phyloP scores from a whole-genome alignment of 1,140 invertebrate genomes.

The Macrobrachium rosenbergii region DNA sequence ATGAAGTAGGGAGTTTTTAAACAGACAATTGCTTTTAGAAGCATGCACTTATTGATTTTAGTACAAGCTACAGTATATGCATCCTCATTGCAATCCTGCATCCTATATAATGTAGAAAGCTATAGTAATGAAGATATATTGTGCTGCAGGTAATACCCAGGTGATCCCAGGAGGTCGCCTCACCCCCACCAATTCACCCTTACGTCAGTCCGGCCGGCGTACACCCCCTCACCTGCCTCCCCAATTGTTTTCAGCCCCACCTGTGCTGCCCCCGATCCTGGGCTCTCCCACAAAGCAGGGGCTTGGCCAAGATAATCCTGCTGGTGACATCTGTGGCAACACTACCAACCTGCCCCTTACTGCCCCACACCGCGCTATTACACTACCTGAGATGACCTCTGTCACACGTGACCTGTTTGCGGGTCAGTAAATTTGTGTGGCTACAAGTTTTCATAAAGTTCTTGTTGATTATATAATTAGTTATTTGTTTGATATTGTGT shows the following conservation, averaged over 20 bases:
- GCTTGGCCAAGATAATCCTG: constrained; percentile 58
- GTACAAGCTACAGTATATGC: constrained; percentile 66
- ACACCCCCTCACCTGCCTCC: constrained; percentile 59
- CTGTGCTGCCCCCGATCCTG: constrained; percentile 75
- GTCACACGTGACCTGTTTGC: constrained; percentile 65
- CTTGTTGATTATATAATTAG: constrained; percentile 18
- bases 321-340: constrained; percentile 64
- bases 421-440: constrained; percentile 44
- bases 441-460: neutral
- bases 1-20: too few species aligned
- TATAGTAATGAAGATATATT: constrained; percentile 77
- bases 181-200: constrained; percentile 63
- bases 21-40: neutral
- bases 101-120: constrained; percentile 73
- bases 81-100: too few species aligned
- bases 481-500: neutral
- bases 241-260: constrained; percentile 60
- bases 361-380: constrained; percentile 57
- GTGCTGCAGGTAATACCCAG: constrained; percentile 79
- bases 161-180: constrained; percentile 60
- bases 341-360: constrained; percentile 56
- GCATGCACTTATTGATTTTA: neutral
- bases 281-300: constrained; percentile 73
- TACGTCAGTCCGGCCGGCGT: constrained; percentile 64
- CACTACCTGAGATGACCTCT: constrained; percentile 65